Evolutionary conservation across 2,888 invertebrate species (phyloP).

Genomic region (Campoplex capitator): DNA sequence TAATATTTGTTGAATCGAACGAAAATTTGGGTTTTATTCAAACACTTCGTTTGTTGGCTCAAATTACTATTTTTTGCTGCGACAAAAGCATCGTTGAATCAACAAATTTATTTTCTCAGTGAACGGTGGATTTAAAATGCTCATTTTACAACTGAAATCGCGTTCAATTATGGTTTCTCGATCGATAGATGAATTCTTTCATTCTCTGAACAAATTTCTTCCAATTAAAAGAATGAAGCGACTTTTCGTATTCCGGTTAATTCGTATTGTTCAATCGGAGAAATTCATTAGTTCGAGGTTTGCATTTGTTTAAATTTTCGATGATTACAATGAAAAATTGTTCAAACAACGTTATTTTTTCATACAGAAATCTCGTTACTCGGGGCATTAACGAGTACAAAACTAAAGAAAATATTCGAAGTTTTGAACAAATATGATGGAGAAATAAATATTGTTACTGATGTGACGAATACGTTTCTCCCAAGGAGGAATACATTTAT

Average conservation of each 20-base stretch:
- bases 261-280: background rate
- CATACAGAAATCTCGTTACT: background rate
- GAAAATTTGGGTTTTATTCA: too few relatives aligned
- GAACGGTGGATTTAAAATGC: background rate
- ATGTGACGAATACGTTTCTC: slow-evolving; percentile 19
- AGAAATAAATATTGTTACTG: background rate
- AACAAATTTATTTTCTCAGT: too few relatives aligned
- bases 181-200: background rate
- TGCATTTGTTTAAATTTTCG: background rate
- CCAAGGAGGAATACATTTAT: slow-evolving; percentile 17
- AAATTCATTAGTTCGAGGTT: background rate
- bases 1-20: too few relatives aligned
- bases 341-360: background rate
- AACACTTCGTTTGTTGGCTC: too few relatives aligned
- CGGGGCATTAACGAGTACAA: too few relatives aligned
- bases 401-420: background rate
- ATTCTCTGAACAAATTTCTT: background rate
- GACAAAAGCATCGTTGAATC: background rate
- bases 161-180: background rate
- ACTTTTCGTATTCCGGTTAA: background rate
- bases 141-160: background rate
- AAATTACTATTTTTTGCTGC: too few relatives aligned
- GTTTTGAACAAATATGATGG: background rate
- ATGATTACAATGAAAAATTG: background rate
- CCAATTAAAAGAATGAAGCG: accelerated